Base-by-base conservation (phyloP, 2,888 invertebrate species). In the Crocallis elinguaria region DNA sequence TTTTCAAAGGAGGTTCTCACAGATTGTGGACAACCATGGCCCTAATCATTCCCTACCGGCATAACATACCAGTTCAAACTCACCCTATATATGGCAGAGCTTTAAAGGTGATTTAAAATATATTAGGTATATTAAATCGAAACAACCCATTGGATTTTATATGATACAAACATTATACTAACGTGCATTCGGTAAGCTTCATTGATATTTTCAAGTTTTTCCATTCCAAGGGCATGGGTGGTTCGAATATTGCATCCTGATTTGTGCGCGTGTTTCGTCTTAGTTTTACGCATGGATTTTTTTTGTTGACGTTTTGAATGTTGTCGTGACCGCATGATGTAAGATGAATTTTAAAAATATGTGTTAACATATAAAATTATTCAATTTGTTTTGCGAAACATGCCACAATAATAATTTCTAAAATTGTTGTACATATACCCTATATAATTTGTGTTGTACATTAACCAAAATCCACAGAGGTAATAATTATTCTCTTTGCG, bases 161-260 rank as follows among this genome's bases (percentile, higher is more conserved):
- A 23, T 8, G 6, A 8, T 5, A 4, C 23, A 6, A 23, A n/a
- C n/a, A n/a, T 23, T 23, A 6, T 53, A 74, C 75, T 64, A 49
- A 77, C 76, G 41, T 65, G 56, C 37, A 57, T 45, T 16, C 70
- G 66, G 17, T 77, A 57, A 11, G 63, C 60, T 64, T 79, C 70
- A 45, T 77, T 79, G 21, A 81, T 65, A 42, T 71, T 62, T 48
- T 69, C 67, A 19, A 75, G 46, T 43, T 61, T 67, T 38, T 54
- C 21, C 14, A 55, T 48, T 3, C 58, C 37, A 9, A 44, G n/a
- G n/a, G n/a, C n/a, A n/a, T n/a, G n/a, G n/a, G n/a, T 27, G 3
- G 51, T 60, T 23, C 56, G 52, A n/a, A 45, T 21, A 27, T 21
- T 35, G 38, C 56, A 54, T 6, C 42, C 36, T 32, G 45, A 48